Percentiles rank a stretch among this genome's conserved stretches.
Conservation (phyloP, 2,797 vertebrate species). For the Etheostoma perlongum region DNA sequence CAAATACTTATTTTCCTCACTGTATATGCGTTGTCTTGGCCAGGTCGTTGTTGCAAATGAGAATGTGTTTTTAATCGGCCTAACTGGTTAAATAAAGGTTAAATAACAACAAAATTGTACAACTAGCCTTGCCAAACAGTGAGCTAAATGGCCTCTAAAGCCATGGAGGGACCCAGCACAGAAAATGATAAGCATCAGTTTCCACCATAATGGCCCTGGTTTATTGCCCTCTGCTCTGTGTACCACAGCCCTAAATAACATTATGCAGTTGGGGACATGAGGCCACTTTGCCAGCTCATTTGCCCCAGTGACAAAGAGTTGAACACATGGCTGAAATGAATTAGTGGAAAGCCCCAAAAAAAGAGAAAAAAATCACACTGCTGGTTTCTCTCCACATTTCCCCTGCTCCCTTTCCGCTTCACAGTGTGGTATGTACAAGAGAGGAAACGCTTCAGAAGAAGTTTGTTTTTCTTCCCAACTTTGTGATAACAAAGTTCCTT, state of each 20-base stretch:
- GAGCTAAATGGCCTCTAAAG: slow-evolving; percentile 43
- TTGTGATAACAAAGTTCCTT: slow-evolving; percentile 4
- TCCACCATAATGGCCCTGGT: slow-evolving; percentile 61
- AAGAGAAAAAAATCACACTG: background rate
- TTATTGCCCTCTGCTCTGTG: slow-evolving; percentile 54
- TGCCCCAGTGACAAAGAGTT: slow-evolving; percentile 23
- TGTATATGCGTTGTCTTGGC: too few relatives aligned
- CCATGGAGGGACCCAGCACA: slow-evolving; percentile 15
- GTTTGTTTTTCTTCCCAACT: background rate
- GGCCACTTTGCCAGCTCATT: slow-evolving; percentile 42
- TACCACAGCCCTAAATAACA: slow-evolving; percentile 47
- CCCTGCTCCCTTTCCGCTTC: slow-evolving; percentile 48
- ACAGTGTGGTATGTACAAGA: slow-evolving; percentile 20
- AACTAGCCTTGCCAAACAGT: slow-evolving; percentile 8
- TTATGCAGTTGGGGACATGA: slow-evolving; percentile 54
- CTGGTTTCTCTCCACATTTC: slow-evolving; percentile 38
- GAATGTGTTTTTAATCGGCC: too few relatives aligned
- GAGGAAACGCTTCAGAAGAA: slow-evolving; percentile 41
- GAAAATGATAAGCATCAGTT: slow-evolving; percentile 75
- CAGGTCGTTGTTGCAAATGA: too few relatives aligned
- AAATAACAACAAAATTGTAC: background rate
- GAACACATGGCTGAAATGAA: slow-evolving; percentile 1
- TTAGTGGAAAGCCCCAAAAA: slow-evolving; percentile 35
- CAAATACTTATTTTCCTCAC: too few relatives aligned
- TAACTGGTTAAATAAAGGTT: too few relatives aligned